Conservation (phyloP, 1,140 invertebrate genomes). For the Bicyclus anynana region DNA sequence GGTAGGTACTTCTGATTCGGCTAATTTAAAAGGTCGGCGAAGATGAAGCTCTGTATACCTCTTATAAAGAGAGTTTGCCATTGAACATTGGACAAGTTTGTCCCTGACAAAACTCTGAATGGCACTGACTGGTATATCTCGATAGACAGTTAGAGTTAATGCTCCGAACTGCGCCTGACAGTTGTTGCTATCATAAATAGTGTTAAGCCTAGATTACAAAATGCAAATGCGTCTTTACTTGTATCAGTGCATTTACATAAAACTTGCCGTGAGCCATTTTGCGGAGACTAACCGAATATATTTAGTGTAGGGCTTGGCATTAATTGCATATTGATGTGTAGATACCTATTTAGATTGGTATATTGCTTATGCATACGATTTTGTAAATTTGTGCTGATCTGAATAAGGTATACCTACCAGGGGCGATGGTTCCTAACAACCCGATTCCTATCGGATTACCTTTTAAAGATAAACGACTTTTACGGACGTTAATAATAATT, state of each 20-base stretch:
- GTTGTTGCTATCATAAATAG: constrained; percentile 16
- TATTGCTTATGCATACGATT: neutral
- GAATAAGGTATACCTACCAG: too few species aligned
- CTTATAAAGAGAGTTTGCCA: too few species aligned
- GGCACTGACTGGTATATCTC: neutral
- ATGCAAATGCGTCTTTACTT: constrained; percentile 19
- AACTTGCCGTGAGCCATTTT: constrained; percentile 13
- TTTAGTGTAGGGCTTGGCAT: neutral
- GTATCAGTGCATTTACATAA: constrained; percentile 19
- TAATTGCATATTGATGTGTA: neutral
- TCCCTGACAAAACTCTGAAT: too few species aligned
- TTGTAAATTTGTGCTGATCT: neutral
- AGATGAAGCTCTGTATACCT: too few species aligned
- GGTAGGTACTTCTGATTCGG: too few species aligned
- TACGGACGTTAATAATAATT: too few species aligned
- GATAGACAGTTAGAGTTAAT: constrained; percentile 1
- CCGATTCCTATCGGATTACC: too few species aligned
- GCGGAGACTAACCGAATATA: constrained; percentile 9
- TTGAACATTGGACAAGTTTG: too few species aligned
- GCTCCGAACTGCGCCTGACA: neutral
- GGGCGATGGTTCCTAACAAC: too few species aligned
- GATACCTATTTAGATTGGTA: neutral
- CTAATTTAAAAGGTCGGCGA: too few species aligned
- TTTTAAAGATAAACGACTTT: too few species aligned
- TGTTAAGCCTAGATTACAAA: constrained; percentile 16